Evolutionary conservation across 2,113 vertebrate species (phyloP).

Genomic region (Sialia sialis): DNA sequence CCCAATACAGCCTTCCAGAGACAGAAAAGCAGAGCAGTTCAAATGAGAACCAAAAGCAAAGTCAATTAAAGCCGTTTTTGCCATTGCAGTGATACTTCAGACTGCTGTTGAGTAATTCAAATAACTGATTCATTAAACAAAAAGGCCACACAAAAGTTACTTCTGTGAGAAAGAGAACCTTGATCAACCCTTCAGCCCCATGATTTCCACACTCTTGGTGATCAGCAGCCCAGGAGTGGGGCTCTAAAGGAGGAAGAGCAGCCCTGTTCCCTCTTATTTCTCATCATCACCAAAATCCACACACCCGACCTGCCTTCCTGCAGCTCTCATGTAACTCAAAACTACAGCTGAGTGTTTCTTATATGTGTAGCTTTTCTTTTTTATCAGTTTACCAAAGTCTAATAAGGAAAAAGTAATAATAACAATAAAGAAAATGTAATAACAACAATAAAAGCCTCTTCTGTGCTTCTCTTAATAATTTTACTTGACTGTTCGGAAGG

Average conservation of each 20-base stretch:
- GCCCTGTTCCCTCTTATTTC: neutral
- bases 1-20: neutral
- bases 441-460: neutral
- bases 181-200: neutral
- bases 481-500: neutral
- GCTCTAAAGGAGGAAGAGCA: neutral
- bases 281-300: rapidly evolving
- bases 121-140: neutral
- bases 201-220: neutral
- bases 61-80: neutral
- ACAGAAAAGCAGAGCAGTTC: neutral
- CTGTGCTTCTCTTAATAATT: neutral
- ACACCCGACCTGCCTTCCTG: neutral
- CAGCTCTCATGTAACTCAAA: neutral
- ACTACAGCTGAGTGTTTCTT: neutral
- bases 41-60: neutral
- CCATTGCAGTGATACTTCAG: neutral
- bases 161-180: neutral
- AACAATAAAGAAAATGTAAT: neutral
- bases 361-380: neutral
- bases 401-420: neutral
- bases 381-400: neutral
- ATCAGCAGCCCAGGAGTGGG: neutral
- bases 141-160: neutral
- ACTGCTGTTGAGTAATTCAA: neutral